Evolutionary conservation across 2,888 invertebrate genomes (phyloP).

Genomic region (Eristalis intricaria): DNA sequence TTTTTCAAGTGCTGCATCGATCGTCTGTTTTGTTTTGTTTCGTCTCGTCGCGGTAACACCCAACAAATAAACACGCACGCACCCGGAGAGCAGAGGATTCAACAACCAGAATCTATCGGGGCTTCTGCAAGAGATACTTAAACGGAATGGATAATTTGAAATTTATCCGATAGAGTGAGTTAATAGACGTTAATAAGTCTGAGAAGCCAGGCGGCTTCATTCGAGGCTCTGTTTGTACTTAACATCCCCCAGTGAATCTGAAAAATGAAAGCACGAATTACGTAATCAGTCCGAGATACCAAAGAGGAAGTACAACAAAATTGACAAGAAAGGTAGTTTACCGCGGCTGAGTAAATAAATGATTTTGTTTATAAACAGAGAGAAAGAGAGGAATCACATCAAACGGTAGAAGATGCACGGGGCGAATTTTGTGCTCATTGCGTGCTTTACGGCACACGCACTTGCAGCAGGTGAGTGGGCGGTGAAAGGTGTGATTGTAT

Average conservation of each 20-base stretch:
- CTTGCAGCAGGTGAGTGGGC: constrained; percentile 64
- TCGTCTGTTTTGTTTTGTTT: constrained; percentile 29
- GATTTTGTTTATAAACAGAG: constrained; percentile 32
- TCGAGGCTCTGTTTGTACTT: constrained; percentile 17
- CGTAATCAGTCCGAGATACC: constrained; percentile 55
- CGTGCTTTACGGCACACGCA: constrained; percentile 55
- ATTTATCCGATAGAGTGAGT: not conserved
- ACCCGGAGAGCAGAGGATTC: constrained; percentile 1
- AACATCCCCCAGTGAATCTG: constrained; percentile 29
- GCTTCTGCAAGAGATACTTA: constrained; percentile 1
- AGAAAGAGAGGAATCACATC: not conserved
- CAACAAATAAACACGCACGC: constrained; percentile 12
- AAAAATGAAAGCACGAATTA: constrained; percentile 63
- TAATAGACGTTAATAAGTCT: constrained; percentile 17
- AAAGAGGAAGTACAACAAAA: constrained; percentile 19
- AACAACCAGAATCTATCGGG: not conserved
- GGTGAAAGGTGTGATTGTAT: not conserved
- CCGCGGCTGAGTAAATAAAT: constrained; percentile 33
- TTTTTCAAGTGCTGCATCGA: constrained; percentile 60
- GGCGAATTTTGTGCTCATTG: constrained; percentile 50
- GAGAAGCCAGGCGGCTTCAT: not conserved
- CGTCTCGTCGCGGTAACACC: not conserved
- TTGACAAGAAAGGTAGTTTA: constrained; percentile 8
- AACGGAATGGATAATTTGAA: not conserved
- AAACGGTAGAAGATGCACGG: constrained; percentile 58